These are phyloP conservation scores for Cassiopea andromeda DNA, from an alignment of 30 jellyfish, hydroid and myxozoan genomes.

Conservation along the genomic window DNA sequence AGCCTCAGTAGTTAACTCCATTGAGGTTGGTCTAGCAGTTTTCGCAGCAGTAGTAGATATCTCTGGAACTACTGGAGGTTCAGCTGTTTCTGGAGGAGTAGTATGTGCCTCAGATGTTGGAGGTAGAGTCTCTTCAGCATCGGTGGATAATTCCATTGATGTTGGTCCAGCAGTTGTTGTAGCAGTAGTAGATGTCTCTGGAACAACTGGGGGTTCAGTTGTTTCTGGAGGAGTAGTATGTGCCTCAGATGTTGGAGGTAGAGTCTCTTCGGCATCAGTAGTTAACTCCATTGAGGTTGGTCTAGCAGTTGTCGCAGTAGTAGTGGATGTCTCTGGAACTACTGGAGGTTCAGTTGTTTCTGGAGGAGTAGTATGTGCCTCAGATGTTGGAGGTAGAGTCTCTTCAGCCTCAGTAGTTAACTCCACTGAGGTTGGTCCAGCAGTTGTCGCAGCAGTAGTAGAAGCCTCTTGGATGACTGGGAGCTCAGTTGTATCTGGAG, in stretches of 20 bases:
- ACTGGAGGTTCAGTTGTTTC: not conserved
- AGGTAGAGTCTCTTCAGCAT: not conserved
- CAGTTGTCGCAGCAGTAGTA: not conserved
- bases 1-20: not conserved
- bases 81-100: constrained; percentile 20
- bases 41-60: constrained; percentile 9
- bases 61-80: constrained; percentile 43
- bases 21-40: not conserved
- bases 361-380: not conserved
- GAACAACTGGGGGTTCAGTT: not conserved
- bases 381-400: not conserved
- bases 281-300: not conserved
- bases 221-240: not conserved
- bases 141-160: constrained; percentile 11
- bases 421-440: not conserved
- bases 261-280: not conserved
- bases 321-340: not conserved
- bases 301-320: not conserved
- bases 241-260: not conserved
- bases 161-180: constrained; percentile 21
- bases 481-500: constrained; percentile 7
- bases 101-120: constrained; percentile 44
- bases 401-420: not conserved
- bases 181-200: constrained; percentile 1
- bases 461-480: not conserved